These are phyloP conservation scores for Nezara viridula DNA, from an alignment of 2,888 invertebrate genomes.

Conservation along the genomic window DNA sequence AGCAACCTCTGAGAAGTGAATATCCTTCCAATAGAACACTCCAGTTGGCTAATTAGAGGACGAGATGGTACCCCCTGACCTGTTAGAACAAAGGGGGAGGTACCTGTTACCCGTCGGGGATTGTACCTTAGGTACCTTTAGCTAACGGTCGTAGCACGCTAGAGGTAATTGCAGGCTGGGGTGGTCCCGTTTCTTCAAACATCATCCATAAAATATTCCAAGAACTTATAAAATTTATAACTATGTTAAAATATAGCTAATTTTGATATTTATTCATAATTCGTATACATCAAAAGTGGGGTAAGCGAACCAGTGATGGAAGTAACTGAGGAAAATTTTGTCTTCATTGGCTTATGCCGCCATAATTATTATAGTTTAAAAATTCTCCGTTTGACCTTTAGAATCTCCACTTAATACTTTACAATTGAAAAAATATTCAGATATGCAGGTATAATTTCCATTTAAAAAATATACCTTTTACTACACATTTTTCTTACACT, in stretches of 20 bases:
- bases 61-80: background rate
- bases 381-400: too few relatives aligned
- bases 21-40: background rate
- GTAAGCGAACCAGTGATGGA: too few relatives aligned
- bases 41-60: background rate
- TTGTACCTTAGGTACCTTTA: background rate
- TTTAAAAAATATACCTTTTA: too few relatives aligned
- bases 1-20: background rate
- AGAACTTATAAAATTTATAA: background rate
- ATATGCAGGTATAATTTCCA: too few relatives aligned
- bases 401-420: too few relatives aligned
- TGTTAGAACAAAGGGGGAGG: slow-evolving; percentile 12
- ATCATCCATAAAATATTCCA: background rate
- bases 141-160: background rate
- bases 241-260: background rate
- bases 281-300: background rate
- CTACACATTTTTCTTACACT: too few relatives aligned
- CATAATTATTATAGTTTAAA: too few relatives aligned
- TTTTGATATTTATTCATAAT: background rate
- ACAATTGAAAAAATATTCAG: too few relatives aligned
- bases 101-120: background rate
- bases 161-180: background rate
- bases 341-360: too few relatives aligned
- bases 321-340: too few relatives aligned
- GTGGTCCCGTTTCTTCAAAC: background rate